Evolutionary conservation across 2,797 vertebrate species (phyloP).

Genomic region (Propithecus deckenii): DNA sequence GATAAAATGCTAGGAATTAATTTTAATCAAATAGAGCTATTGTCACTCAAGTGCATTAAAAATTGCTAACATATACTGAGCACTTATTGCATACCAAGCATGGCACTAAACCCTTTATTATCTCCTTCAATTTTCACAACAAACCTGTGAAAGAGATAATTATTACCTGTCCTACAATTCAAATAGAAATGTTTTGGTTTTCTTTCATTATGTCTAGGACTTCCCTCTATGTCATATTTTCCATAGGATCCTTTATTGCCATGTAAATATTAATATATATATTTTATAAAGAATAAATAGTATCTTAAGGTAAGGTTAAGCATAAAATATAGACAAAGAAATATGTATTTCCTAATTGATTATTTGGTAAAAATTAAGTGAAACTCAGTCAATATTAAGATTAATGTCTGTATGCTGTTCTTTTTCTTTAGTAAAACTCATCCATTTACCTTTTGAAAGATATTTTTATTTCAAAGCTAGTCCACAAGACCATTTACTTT

Average conservation of each 20-base stretch:
- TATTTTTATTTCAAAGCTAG: slow-evolving; percentile 17
- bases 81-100: background rate
- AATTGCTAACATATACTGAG: background rate
- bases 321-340: background rate
- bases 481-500: background rate
- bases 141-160: background rate
- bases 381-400: slow-evolving; percentile 13
- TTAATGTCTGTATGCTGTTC: background rate
- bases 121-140: background rate
- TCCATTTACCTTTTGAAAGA: background rate
- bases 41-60: background rate
- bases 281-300: background rate
- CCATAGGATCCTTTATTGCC: background rate
- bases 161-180: background rate
- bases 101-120: background rate
- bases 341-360: background rate
- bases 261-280: background rate
- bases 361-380: background rate
- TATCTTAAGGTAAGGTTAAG: background rate
- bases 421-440: background rate
- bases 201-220: background rate
- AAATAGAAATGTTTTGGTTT: background rate
- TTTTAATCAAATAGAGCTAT: background rate
- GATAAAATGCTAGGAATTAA: background rate
- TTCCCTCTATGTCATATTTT: background rate